phyloP scores from a whole-genome alignment of 2,888 invertebrate genomes.

The Archaeoteleia sp. region DNA sequence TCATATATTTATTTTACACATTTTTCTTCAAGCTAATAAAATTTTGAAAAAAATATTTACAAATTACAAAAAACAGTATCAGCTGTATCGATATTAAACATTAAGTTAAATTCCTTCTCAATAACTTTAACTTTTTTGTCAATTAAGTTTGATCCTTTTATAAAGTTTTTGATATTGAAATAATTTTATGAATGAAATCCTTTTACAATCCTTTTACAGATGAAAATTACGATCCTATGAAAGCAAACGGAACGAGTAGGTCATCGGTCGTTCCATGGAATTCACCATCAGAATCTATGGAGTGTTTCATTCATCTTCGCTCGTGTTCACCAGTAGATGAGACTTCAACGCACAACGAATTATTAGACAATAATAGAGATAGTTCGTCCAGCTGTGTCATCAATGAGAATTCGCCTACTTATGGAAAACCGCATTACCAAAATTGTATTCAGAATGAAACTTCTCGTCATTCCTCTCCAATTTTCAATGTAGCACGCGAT shows the following conservation, averaged over 20 bases:
- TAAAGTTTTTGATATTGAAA: constrained; percentile 1
- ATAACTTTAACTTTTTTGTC: no score
- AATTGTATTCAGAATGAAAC: constrained; percentile 37
- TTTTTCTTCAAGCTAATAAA: no score
- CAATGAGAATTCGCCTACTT: constrained; percentile 37
- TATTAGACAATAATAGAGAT: constrained; percentile 38
- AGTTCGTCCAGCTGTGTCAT: constrained; percentile 26
- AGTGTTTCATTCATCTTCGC: constrained; percentile 35
- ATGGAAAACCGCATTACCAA: constrained; percentile 31
- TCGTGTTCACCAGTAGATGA: constrained; percentile 51
- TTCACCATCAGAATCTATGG: constrained; percentile 41
- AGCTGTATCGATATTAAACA: no score
- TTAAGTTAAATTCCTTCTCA: no score
- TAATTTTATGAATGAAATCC: no score
- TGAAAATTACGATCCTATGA: constrained; percentile 42
- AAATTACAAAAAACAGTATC: no score
- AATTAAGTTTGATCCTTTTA: no score
- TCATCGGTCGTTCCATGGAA: constrained; percentile 41
- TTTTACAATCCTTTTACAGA: constrained; percentile 32
- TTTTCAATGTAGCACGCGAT: constrained; percentile 23
- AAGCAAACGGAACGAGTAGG: constrained; percentile 26
- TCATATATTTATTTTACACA: no score
- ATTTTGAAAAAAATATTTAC: no score
- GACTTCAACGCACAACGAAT: constrained; percentile 33
- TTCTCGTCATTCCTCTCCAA: constrained; percentile 30